These are phyloP conservation scores for Drosophila crucigera DNA, from an alignment of 2,888 invertebrate genomes.

Conservation along the genomic window DNA sequence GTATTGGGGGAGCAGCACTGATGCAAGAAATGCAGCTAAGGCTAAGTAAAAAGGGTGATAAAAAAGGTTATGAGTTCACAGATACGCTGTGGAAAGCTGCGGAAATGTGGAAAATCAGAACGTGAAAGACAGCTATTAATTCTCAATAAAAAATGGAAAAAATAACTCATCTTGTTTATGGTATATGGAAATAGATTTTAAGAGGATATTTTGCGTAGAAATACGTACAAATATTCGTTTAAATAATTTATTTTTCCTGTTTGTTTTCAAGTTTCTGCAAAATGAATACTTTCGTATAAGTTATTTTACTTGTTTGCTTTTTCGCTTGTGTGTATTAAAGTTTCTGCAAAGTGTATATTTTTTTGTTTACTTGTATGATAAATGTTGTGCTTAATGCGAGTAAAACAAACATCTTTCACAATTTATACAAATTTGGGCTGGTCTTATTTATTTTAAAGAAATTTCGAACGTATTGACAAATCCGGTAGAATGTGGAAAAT, in stretches of 20 bases:
- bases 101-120: not conserved
- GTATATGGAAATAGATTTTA: not conserved
- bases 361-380: not conserved
- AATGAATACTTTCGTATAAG: not conserved
- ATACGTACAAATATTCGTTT: not conserved
- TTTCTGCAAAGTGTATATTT: not conserved
- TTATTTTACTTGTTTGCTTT: not conserved
- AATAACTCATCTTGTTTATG: not conserved
- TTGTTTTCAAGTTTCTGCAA: not conserved
- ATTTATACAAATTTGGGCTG: not conserved
- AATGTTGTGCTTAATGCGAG: not conserved
- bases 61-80: not conserved
- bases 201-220: not conserved
- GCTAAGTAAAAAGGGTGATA: not conserved
- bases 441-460: not conserved
- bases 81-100: not conserved
- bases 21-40: conserved; percentile 1
- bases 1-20: not conserved
- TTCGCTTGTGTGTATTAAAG: not conserved
- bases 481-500: too few relatives aligned
- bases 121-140: not conserved
- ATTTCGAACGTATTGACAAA: not conserved
- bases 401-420: not conserved
- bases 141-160: not conserved
- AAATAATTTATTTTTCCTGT: not conserved